Evolutionary conservation across 2,113 vertebrate genomes (phyloP).

Genomic region (Syngnathus typhle): DNA sequence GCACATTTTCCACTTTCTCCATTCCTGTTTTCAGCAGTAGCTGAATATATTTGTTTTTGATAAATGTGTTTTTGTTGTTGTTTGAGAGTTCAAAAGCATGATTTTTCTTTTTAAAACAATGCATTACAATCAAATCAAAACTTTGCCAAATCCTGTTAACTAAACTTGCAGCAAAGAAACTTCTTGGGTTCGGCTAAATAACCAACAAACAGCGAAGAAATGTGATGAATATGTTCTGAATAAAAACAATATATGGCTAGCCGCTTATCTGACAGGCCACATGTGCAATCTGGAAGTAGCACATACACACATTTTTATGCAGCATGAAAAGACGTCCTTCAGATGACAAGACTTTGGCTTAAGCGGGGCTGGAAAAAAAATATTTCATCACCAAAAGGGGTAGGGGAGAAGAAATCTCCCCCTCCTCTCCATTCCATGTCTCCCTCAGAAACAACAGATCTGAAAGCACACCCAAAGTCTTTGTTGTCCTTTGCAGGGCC

Average conservation of each 20-base stretch:
- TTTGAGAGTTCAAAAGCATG: background rate
- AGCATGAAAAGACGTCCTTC: constrained; percentile 54
- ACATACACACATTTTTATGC: constrained; percentile 40
- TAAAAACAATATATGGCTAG: constrained; percentile 26
- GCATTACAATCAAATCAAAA: background rate
- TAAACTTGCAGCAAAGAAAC: background rate
- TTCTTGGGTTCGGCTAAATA: background rate
- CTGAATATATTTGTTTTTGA: background rate
- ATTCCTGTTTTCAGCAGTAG: background rate
- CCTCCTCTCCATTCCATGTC: constrained; percentile 10
- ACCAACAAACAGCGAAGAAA: constrained; percentile 12
- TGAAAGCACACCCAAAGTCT: constrained; percentile 30
- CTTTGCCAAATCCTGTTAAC: background rate
- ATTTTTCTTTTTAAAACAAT: background rate
- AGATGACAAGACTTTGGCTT: constrained; percentile 47
- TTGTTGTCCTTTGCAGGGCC: constrained; percentile 43
- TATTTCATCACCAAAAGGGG: constrained; percentile 46
- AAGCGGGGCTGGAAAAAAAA: constrained; percentile 35
- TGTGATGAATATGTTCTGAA: constrained; percentile 22
- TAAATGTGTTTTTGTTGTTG: background rate
- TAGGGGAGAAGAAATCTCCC: background rate
- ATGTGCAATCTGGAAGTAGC: constrained; percentile 55
- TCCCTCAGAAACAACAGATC: constrained; percentile 44
- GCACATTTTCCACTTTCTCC: no score
- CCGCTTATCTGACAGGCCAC: constrained; percentile 48